Percentiles rank a stretch among this genome's conserved stretches.
Conservation (phyloP, 2,113 vertebrate genomes). For the Sitta europaea region DNA sequence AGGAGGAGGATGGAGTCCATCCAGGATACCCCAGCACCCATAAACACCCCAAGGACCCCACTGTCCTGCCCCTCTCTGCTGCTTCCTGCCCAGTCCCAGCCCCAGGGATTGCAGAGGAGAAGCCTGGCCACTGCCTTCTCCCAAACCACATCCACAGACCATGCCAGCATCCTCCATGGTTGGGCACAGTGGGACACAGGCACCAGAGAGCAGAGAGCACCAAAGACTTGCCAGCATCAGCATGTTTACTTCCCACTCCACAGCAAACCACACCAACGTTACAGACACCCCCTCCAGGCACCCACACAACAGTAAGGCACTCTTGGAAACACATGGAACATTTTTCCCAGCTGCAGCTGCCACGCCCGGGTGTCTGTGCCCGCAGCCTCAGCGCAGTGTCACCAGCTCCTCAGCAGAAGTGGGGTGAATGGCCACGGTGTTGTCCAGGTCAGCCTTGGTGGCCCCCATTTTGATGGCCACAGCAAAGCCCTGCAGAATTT, state of each 20-base stretch:
- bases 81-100: neutral
- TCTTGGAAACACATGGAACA: fast-evolving
- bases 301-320: neutral
- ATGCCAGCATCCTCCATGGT: fast-evolving
- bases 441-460: constrained; percentile 53
- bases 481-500: constrained; percentile 53
- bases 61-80: fast-evolving
- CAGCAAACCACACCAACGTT: fast-evolving
- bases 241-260: neutral
- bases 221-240: neutral
- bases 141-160: fast-evolving
- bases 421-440: constrained; percentile 44
- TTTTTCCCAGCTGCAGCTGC: neutral
- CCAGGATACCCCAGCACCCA: neutral
- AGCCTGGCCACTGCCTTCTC: neutral
- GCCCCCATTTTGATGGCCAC: constrained; percentile 61
- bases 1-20: neutral
- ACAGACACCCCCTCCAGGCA: neutral
- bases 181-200: fast-evolving
- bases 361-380: fast-evolving
- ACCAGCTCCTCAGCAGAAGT: constrained; percentile 56
- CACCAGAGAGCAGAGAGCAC: neutral
- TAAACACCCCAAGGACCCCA: fast-evolving
- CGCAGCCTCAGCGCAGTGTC: neutral
- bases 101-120: neutral